Evolutionary conservation across 2,113 vertebrate genomes (phyloP).

Genomic region (Halichoerus grypus): DNA sequence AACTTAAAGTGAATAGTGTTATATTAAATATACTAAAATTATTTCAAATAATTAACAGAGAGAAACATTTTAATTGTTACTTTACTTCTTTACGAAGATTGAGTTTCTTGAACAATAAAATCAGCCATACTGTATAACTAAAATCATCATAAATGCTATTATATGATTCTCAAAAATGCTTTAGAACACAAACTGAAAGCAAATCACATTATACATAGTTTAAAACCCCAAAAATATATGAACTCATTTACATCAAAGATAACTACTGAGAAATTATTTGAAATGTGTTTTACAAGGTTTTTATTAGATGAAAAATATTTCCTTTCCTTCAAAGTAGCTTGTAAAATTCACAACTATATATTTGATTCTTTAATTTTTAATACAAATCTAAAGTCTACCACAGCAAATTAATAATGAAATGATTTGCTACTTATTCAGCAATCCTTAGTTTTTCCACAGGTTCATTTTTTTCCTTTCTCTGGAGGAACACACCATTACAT

Average conservation of each 20-base stretch:
- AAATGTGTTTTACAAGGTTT: neutral
- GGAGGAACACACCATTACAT: neutral
- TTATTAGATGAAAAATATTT: neutral
- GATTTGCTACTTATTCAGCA: neutral
- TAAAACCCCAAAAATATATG: neutral
- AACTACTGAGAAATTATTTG: conserved; percentile 4
- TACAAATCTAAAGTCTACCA: neutral
- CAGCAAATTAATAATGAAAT: neutral
- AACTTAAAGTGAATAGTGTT: neutral
- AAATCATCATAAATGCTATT: neutral
- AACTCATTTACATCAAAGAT: neutral
- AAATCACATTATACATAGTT: neutral
- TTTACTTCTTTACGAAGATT: neutral
- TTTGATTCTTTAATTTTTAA: conserved; percentile 4
- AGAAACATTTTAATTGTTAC: neutral
- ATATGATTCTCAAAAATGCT: neutral
- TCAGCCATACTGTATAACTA: neutral
- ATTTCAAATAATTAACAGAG: conserved; percentile 31
- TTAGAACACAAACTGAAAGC: neutral
- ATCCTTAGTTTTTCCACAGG: neutral
- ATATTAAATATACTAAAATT: conserved; percentile 32
- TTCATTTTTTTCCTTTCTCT: conserved; percentile 15
- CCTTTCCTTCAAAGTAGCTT: conserved; percentile 20
- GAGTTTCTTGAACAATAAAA: neutral
- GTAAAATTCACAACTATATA: neutral